These are phyloP conservation scores for Cervus canadensis DNA, from an alignment of 2,113 vertebrate species.

Conservation along the genomic window DNA sequence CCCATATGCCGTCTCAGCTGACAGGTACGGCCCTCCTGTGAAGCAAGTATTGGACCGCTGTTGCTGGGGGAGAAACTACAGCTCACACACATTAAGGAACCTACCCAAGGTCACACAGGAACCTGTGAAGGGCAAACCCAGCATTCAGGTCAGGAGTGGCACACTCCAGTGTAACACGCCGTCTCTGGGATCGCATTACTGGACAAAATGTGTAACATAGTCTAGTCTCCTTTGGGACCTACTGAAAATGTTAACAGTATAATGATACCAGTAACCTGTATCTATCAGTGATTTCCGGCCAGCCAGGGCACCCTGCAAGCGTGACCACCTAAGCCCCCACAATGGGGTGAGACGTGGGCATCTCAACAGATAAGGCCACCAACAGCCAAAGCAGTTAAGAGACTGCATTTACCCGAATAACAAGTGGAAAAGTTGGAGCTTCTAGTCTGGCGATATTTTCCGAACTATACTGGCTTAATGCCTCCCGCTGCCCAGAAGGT, in stretches of 20 bases:
- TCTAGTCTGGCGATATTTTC: not conserved
- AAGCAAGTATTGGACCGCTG: not conserved
- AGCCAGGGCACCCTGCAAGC: not conserved
- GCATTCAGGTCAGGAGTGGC: not conserved
- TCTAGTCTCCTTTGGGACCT: not conserved
- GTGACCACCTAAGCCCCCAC: fast-evolving
- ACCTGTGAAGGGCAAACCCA: not conserved
- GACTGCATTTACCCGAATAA: too few relatives aligned
- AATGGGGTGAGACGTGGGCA: not conserved
- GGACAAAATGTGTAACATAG: not conserved
- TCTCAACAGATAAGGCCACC: not conserved
- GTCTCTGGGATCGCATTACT: not conserved
- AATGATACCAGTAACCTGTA: fast-evolving
- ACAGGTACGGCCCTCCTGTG: too few relatives aligned
- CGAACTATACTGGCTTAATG: not conserved
- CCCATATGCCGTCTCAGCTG: fast-evolving
- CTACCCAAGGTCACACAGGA: not conserved
- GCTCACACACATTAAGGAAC: not conserved
- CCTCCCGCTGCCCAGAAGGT: not conserved
- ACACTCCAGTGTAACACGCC: not conserved
- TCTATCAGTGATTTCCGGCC: not conserved
- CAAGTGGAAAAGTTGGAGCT: too few relatives aligned
- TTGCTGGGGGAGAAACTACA: not conserved
- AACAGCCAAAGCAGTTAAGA: not conserved
- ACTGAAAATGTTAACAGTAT: not conserved